phyloP scores from a whole-genome alignment of 2,113 vertebrate species.

The Neodon shergylaensis region DNA sequence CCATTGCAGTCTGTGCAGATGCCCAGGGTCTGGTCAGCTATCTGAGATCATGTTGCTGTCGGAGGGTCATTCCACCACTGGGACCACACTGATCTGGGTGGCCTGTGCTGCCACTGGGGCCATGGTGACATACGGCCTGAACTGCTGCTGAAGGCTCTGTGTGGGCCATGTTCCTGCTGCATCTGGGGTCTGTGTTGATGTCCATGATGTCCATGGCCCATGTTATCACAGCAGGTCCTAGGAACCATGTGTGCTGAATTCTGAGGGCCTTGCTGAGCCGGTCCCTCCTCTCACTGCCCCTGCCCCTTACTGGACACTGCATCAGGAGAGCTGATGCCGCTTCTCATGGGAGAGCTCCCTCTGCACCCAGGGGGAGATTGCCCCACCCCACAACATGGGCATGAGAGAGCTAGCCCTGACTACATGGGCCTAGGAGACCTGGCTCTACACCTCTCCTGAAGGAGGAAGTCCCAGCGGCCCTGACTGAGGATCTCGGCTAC shows the following conservation, averaged over 20 bases:
- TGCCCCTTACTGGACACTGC: not conserved
- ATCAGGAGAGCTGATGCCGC: not conserved
- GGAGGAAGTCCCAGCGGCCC: not conserved
- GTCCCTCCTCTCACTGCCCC: not conserved
- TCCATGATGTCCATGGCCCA: not conserved
- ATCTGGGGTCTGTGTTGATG: not conserved
- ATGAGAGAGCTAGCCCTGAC: not conserved
- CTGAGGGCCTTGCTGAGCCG: not conserved
- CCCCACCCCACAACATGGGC: not conserved
- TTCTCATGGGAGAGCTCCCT: not conserved
- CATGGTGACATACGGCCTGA: not conserved
- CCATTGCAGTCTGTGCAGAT: too few relatives aligned
- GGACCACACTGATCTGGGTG: not conserved
- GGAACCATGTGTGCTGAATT: not conserved
- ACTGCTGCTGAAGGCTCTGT: not conserved
- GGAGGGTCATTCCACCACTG: not conserved
- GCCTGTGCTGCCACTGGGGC: not conserved
- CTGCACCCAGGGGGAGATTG: not conserved
- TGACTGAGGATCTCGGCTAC: not conserved
- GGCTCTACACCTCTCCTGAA: not conserved
- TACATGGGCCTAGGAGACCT: not conserved
- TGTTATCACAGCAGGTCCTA: not conserved
- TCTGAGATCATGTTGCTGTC: not conserved
- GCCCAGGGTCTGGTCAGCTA: too few relatives aligned
- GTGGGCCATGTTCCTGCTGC: not conserved